Percentiles rank a stretch among this genome's conserved stretches.
phyloP scores from a whole-genome alignment of 2,797 vertebrate genomes.

The Typhlichthys eigenmanni region DNA sequence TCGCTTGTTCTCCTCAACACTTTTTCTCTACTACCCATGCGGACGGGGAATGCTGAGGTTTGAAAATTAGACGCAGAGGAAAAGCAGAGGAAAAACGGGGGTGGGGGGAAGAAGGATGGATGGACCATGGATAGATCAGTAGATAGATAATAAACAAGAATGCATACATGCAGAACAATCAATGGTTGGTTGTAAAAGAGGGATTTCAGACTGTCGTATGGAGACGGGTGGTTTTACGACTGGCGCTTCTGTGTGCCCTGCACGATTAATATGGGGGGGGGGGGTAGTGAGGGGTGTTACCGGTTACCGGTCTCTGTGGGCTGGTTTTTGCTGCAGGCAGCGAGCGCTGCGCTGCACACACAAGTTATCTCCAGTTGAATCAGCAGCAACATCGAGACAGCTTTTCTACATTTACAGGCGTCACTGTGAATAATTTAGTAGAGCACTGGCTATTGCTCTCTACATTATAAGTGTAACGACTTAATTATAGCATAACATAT shows the following conservation, averaged over 20 bases:
- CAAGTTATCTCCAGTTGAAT: conserved; percentile 16
- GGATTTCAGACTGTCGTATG: conserved; percentile 33
- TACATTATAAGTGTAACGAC: background rate
- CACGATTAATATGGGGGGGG: conserved; percentile 1
- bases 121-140: conserved; percentile 2
- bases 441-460: conserved; percentile 30
- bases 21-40: conserved; percentile 42
- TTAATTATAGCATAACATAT: too few relatives aligned
- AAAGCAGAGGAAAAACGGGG: conserved; percentile 4
- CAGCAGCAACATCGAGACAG: conserved; percentile 25
- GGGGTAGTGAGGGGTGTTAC: conserved; percentile 25
- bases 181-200: conserved; percentile 30
- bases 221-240: conserved; percentile 33
- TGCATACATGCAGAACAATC: conserved; percentile 22
- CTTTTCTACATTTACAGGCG: conserved; percentile 16
- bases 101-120: conserved; percentile 13
- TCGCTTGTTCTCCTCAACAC: conserved; percentile 18
- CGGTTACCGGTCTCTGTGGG: conserved; percentile 22
- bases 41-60: conserved; percentile 72
- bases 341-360: conserved; percentile 10
- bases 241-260: conserved; percentile 49
- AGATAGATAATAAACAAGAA: conserved; percentile 4
- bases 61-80: conserved; percentile 64
- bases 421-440: conserved; percentile 55
- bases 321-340: conserved; percentile 62